Evolutionary conservation across 2,113 vertebrate genomes (phyloP).

Genomic region (Suncus etruscus): DNA sequence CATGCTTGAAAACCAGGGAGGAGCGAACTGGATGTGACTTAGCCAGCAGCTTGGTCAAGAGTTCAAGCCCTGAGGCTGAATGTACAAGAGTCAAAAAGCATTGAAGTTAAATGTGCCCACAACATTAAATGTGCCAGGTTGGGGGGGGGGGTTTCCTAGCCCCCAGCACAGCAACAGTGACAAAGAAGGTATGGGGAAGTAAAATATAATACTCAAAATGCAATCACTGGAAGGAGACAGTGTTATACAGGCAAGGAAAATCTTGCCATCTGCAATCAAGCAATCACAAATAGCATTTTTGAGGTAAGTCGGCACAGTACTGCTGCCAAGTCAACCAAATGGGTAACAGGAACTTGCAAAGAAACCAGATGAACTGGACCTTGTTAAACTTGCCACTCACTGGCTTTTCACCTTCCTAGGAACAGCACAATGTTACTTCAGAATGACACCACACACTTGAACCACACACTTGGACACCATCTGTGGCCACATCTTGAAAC

Average conservation of each 20-base stretch:
- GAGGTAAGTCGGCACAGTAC: conserved; percentile 23
- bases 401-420: conserved; percentile 56
- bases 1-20: no score
- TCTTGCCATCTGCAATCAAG: neutral
- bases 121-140: no score
- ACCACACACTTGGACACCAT: neutral
- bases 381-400: conserved; percentile 52
- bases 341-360: conserved; percentile 59
- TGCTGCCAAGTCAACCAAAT: conserved; percentile 59
- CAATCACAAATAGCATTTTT: neutral
- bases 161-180: no score
- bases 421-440: conserved; percentile 45
- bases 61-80: no score
- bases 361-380: conserved; percentile 45
- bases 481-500: conserved; percentile 68
- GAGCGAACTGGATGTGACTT: no score
- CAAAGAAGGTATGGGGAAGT: no score
- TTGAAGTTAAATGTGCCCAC: no score
- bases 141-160: no score
- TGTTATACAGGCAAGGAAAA: conserved; percentile 30
- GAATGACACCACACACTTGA: conserved; percentile 53
- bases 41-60: no score
- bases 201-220: neutral
- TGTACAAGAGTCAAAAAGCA: no score
- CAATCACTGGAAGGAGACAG: neutral